Percentiles rank a stretch among this genome's conserved stretches.
Evolutionary conservation across 1,140 invertebrate genomes (phyloP).

Genomic region (Drosophila suzukii): DNA sequence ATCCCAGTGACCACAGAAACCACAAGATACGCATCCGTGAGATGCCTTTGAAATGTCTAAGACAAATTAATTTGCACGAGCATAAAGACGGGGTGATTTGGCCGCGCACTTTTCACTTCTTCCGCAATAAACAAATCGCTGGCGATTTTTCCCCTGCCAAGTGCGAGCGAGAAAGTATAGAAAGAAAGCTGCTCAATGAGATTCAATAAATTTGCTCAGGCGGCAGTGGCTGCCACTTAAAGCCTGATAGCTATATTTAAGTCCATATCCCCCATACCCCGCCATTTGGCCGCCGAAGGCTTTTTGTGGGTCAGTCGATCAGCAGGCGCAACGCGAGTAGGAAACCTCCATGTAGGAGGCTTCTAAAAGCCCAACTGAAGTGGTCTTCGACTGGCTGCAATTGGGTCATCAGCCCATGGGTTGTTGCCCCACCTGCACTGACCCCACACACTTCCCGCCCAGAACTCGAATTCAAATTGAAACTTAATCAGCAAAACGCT

Average conservation of each 20-base stretch:
- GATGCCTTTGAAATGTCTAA: slow-evolving; percentile 78
- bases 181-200: slow-evolving; percentile 80
- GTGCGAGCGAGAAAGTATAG: slow-evolving; percentile 62
- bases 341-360: slow-evolving; percentile 41
- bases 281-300: slow-evolving; percentile 24
- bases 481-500: slow-evolving; percentile 62
- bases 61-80: slow-evolving; percentile 44
- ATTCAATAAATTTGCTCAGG: slow-evolving; percentile 76
- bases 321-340: slow-evolving; percentile 36
- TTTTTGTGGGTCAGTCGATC: slow-evolving; percentile 64
- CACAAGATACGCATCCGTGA: slow-evolving; percentile 72
- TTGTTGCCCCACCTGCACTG: slow-evolving; percentile 28
- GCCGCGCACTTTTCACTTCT: slow-evolving; percentile 70
- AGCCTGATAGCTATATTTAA: slow-evolving; percentile 80
- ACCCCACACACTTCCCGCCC: slow-evolving; percentile 22
- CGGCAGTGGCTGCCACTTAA: slow-evolving; percentile 74
- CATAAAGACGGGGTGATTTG: slow-evolving; percentile 38
- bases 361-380: slow-evolving; percentile 34
- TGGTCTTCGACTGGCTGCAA: slow-evolving; percentile 18
- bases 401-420: slow-evolving; percentile 52
- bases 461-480: slow-evolving; percentile 50
- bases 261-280: slow-evolving; percentile 40
- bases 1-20: slow-evolving; percentile 74
- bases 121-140: slow-evolving; percentile 72
- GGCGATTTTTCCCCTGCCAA: slow-evolving; percentile 26